Percentiles rank a stretch among this genome's conserved stretches.
These are phyloP conservation scores for Peucedramus taeniatus DNA, from an alignment of 2,113 vertebrate genomes.

Conservation along the genomic window DNA sequence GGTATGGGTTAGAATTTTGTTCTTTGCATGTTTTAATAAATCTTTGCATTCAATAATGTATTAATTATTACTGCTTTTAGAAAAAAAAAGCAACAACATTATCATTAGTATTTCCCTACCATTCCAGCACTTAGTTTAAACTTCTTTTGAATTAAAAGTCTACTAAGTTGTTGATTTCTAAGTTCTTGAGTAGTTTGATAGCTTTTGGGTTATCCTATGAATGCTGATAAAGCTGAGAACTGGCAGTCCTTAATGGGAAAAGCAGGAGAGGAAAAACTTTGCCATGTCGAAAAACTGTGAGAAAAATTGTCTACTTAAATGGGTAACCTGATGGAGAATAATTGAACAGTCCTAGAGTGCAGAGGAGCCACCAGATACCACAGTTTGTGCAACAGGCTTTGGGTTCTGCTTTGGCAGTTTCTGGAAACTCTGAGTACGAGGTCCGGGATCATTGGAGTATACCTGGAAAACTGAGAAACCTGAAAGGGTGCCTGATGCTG, in stretches of 20 bases:
- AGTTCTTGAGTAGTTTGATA: neutral
- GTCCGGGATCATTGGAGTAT: neutral
- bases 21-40: neutral
- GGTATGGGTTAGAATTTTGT: neutral
- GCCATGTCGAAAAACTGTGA: neutral
- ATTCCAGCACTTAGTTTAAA: neutral
- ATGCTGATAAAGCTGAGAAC: neutral
- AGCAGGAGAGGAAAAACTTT: neutral
- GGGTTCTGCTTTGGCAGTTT: neutral
- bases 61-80: neutral
- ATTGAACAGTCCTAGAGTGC: neutral
- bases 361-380: neutral
- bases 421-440: neutral
- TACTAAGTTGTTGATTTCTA: neutral
- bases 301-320: neutral
- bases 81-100: neutral
- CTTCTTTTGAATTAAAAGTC: neutral
- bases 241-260: neutral
- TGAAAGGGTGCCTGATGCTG: neutral
- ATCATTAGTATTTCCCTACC: neutral
- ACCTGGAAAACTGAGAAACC: neutral
- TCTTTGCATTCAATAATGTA: neutral
- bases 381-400: neutral
- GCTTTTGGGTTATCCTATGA: neutral
- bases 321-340: neutral